Evolutionary conservation across 2,888 invertebrate species (phyloP).

Genomic region (Villa cingulata): DNA sequence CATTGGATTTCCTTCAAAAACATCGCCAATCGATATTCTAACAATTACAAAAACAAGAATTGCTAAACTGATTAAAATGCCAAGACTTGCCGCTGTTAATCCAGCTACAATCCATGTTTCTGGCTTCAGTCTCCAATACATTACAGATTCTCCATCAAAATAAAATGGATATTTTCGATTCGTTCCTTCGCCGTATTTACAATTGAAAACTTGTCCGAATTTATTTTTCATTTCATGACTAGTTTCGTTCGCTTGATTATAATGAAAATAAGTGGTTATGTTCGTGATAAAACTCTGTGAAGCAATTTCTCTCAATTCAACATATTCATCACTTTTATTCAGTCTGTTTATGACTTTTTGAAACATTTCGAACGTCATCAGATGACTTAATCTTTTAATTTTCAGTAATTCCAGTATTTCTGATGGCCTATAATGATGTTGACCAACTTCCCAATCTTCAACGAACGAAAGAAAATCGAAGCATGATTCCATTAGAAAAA

Average conservation of each 20-base stretch:
- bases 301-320: constrained; percentile 30
- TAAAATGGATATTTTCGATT: constrained; percentile 31
- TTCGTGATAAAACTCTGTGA: constrained; percentile 32
- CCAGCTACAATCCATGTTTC: constrained; percentile 47
- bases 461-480: constrained; percentile 29
- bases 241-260: constrained; percentile 29
- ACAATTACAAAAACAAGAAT: constrained; percentile 51
- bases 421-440: constrained; percentile 14
- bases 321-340: constrained; percentile 18
- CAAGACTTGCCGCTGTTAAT: constrained; percentile 50
- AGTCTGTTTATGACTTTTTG: constrained; percentile 22
- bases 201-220: constrained; percentile 33
- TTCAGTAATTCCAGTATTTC: constrained; percentile 26
- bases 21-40: constrained; percentile 47
- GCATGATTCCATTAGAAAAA: constrained; percentile 26
- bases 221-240: constrained; percentile 31
- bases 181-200: constrained; percentile 28
- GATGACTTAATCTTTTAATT: constrained; percentile 24
- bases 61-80: constrained; percentile 48
- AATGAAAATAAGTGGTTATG: constrained; percentile 33
- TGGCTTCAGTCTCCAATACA: constrained; percentile 35
- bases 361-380: constrained; percentile 34
- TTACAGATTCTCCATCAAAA: constrained; percentile 33
- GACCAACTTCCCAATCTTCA: constrained; percentile 28
- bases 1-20: constrained; percentile 54